phyloP scores from a whole-genome alignment of 23 tunicate species.

The Ascidia mentula region DNA sequence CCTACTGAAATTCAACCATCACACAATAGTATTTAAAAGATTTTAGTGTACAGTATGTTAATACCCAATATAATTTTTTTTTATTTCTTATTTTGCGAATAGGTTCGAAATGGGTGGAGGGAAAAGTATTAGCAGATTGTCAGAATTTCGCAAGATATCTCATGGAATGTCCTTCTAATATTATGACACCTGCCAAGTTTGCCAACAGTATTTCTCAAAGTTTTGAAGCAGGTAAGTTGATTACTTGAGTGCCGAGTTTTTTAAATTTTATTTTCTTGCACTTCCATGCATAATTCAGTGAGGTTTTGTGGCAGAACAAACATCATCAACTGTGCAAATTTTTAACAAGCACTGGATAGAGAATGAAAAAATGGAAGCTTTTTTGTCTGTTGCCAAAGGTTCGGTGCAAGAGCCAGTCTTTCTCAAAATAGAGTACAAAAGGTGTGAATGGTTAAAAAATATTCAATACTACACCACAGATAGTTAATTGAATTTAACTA shows the following conservation, averaged over 20 bases:
- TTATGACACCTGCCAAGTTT: conserved; percentile 81
- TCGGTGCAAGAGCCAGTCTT: conserved; percentile 77
- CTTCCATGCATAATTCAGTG: no score
- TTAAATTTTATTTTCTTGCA: no score
- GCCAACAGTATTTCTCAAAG: conserved; percentile 24
- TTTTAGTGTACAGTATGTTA: neutral
- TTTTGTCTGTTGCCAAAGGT: conserved; percentile 85
- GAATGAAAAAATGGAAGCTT: conserved; percentile 83
- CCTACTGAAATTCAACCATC: conserved; percentile 38
- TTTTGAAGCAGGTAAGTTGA: conserved; percentile 6
- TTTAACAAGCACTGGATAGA: conserved; percentile 61
- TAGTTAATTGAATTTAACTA: no score
- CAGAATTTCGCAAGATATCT: conserved; percentile 84
- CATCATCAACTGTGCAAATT: conserved; percentile 35
- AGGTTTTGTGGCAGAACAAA: no score
- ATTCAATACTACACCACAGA: no score
- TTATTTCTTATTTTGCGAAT: neutral
- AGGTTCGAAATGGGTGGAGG: conserved; percentile 53
- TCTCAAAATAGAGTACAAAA: conserved; percentile 77
- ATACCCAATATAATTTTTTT: neutral
- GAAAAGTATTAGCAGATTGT: conserved; percentile 64
- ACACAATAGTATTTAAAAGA: neutral
- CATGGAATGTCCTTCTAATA: conserved; percentile 90
- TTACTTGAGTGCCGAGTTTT: no score
- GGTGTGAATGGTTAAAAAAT: no score